Conservation (phyloP, 2,113 vertebrate genomes). For the Lota lota region DNA sequence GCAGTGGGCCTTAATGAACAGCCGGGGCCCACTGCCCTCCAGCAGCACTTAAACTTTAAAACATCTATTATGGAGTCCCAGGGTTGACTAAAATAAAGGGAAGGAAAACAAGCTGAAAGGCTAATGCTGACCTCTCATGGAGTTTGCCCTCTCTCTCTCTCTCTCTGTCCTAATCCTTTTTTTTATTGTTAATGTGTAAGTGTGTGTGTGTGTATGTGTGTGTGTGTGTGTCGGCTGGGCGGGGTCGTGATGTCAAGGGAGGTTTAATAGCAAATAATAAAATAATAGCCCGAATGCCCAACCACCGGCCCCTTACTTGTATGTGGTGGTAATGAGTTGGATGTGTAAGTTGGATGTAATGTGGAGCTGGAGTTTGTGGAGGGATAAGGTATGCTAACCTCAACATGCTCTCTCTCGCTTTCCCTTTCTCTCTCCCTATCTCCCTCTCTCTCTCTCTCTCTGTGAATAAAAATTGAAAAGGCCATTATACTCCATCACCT, state of each 20-base stretch:
- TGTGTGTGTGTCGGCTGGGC: background rate
- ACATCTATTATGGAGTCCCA: conserved; percentile 98
- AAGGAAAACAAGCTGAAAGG: conserved; percentile 68
- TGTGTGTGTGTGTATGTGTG: no score
- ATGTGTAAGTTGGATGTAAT: conserved; percentile 2
- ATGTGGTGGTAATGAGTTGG: conserved; percentile 23
- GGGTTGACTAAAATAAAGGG: conserved; percentile 53
- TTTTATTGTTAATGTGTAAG: background rate
- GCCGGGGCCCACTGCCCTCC: conserved; percentile 84
- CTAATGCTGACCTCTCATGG: conserved; percentile 87
- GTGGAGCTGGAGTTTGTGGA: conserved; percentile 42
- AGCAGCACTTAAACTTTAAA: conserved; percentile 99
- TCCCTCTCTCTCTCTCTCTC: conserved; percentile 39
- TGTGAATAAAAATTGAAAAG: conserved; percentile 93
- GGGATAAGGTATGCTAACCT: conserved; percentile 75
- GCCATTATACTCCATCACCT: conserved; percentile 88
- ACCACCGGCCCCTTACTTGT: background rate
- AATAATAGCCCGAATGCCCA: background rate
- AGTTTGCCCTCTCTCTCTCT: conserved; percentile 74
- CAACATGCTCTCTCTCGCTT: conserved; percentile 3
- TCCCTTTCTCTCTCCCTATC: conserved; percentile 62
- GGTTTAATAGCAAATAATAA: background rate
- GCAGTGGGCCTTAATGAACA: conserved; percentile 94
- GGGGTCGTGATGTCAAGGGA: background rate
- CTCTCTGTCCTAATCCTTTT: conserved; percentile 45